These are phyloP conservation scores for Furnarius figulus DNA, from an alignment of 2,113 vertebrate species.

Conservation along the genomic window DNA sequence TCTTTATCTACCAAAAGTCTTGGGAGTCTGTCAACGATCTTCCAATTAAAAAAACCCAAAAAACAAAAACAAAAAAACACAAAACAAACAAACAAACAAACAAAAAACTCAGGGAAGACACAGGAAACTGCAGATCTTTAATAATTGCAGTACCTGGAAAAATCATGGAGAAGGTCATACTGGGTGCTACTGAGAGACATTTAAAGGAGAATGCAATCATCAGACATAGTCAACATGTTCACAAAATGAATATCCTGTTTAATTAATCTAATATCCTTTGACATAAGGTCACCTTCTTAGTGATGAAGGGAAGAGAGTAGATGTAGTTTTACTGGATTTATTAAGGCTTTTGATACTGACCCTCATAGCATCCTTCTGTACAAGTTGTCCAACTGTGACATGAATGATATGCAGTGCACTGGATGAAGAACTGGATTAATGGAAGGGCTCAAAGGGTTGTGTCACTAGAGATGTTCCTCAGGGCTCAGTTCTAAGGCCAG, in stretches of 20 bases:
- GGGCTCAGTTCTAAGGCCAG: fast-evolving
- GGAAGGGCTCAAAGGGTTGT: not conserved
- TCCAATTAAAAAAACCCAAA: too few relatives aligned
- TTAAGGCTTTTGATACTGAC: not conserved
- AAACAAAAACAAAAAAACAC: not conserved
- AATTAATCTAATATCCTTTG: not conserved
- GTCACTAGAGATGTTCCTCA: not conserved
- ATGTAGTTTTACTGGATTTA: not conserved
- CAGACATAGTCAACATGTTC: not conserved
- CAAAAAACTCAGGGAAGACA: not conserved
- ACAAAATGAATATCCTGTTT: not conserved
- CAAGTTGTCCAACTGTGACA: not conserved
- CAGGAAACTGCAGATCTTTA: not conserved
- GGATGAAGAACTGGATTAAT: not conserved
- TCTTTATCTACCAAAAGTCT: not conserved
- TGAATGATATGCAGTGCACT: not conserved
- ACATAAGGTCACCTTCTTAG: not conserved
- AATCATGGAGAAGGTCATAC: not conserved
- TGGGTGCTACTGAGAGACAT: not conserved
- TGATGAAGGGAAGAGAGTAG: not conserved
- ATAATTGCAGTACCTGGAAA: not conserved
- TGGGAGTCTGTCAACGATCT: not conserved
- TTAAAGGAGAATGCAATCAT: not conserved
- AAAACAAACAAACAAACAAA: not conserved
- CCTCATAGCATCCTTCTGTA: not conserved